Base-by-base conservation (phyloP, 1,140 invertebrate genomes). In the Venustaconcha ellipsiformis region DNA sequence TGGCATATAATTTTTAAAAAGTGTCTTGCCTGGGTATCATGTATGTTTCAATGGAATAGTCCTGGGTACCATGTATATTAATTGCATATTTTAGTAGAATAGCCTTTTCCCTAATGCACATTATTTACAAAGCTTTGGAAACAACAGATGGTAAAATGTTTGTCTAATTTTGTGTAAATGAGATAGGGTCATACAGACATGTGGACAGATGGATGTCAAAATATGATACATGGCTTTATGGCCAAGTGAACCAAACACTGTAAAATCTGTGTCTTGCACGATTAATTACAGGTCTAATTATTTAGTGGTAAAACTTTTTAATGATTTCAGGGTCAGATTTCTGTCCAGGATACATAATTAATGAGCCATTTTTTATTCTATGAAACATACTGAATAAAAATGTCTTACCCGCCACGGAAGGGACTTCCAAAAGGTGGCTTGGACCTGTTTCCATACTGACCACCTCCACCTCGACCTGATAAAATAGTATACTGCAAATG, bases 381-480 rank as follows among this genome's bases (percentile, higher is more conserved):
- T 64, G 1, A 30, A 20, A 64, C 12, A 2, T 30, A 64, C 18
- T 64, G 62, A 30, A 48, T 48, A 6, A 48, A 48, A 48, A 48
- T 48, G 62, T 30, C 30, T 64, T 30, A 20, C 62, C 20, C 62
- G 30, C 20, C 20, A 20, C 62, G 20, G 62, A 64, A 64, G 30
- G 62, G 20, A 14, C 20, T 57, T 14, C 20, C 70, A 72, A 77
- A 77, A 60, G 75, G 70, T 18, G 75, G 69, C 55, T 77, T 77
- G 11, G 75, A 67, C 67, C 75, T 67, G 62, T 72, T 72, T 17
- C 67, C 58, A 66, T 63, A 55, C 20, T 57, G 62, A 20, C 68
- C 75, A 56, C 64, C 75, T 37, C 69, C 75, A 60, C 75, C 75
- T 72, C 75, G n/a, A 11, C 63, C 66, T 60, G 65, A 55, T 12